phyloP scores from a whole-genome alignment of 2,888 invertebrate genomes.

The Oxycera nigricornis region DNA sequence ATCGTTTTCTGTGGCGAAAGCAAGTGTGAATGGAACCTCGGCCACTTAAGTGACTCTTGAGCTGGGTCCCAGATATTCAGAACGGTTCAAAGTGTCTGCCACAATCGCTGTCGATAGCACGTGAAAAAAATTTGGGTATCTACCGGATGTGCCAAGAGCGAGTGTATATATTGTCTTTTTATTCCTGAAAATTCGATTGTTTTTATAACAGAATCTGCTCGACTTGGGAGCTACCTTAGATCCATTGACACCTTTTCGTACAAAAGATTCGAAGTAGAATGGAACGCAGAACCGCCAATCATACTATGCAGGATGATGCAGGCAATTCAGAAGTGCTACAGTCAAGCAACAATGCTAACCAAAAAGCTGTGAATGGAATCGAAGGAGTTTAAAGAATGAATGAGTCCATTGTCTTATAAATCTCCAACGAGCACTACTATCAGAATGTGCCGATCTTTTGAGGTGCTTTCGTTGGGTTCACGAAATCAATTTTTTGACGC shows the following conservation, averaged over 20 bases:
- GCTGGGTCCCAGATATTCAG: not conserved
- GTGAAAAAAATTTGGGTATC: constrained; percentile 38
- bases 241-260: constrained; percentile 41
- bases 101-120: not conserved
- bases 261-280: not conserved
- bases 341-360: constrained; percentile 1
- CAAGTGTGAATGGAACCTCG: no score
- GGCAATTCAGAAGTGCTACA: constrained; percentile 19
- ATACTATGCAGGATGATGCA: not conserved
- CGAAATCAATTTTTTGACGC: constrained; percentile 36
- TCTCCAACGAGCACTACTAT: not conserved
- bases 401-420: constrained; percentile 39
- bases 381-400: constrained; percentile 24
- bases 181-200: constrained; percentile 19
- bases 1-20: no score
- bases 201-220: constrained; percentile 22
- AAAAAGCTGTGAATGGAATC: constrained; percentile 36
- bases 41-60: not conserved
- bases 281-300: not conserved
- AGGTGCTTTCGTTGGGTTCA: not conserved
- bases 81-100: not conserved
- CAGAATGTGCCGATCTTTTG: not conserved
- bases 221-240: not conserved
- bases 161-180: not conserved
- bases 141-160: constrained; percentile 38